phyloP scores from a whole-genome alignment of 2,113 vertebrate species.

The Ctenodactylus gundi region DNA sequence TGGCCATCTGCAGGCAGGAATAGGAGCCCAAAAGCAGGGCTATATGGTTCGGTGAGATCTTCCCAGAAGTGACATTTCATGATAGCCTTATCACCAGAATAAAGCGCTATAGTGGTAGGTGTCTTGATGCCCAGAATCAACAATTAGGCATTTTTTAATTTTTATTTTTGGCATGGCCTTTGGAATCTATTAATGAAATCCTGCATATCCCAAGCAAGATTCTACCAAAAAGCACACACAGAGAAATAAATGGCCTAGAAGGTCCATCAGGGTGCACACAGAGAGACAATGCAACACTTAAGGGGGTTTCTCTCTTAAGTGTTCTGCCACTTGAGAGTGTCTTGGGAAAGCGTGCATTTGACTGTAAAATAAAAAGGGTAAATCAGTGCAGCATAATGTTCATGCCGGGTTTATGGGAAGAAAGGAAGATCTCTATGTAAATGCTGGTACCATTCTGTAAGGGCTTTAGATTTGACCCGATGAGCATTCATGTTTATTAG shows the following conservation, averaged over 20 bases:
- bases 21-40: background rate
- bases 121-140: background rate
- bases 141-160: background rate
- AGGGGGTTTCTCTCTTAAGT: background rate
- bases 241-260: slow-evolving; percentile 8
- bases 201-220: background rate
- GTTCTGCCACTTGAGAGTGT: background rate
- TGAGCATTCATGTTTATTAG: slow-evolving; percentile 65
- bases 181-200: background rate
- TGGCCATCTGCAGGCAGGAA: background rate
- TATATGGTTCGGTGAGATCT: background rate
- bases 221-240: background rate
- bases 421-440: background rate
- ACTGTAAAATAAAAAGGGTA: slow-evolving; percentile 1
- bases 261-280: background rate
- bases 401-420: background rate
- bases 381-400: background rate
- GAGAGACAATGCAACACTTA: background rate
- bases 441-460: background rate
- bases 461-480: slow-evolving; percentile 18
- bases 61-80: slow-evolving; percentile 37
- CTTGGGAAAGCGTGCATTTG: background rate
- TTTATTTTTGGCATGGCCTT: background rate
- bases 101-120: background rate
- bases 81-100: background rate